Evolutionary conservation across 2,113 vertebrate genomes (phyloP), one percentile per base, ranked within the genome.

Genomic region (Semicossyphus pulcher): DNA sequence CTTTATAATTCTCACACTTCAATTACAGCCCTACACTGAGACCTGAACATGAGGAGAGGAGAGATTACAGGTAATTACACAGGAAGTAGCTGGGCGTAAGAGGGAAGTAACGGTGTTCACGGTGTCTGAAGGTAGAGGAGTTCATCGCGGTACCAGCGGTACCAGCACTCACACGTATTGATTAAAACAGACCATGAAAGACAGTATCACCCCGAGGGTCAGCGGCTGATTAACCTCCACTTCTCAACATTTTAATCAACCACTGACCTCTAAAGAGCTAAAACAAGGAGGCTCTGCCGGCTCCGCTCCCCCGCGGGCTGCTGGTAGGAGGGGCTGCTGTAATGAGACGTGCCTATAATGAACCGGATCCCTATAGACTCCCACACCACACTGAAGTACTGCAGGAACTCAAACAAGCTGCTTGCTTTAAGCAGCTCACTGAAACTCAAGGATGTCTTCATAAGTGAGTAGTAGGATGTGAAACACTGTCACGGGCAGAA

Each of bases 171-270:
- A 63, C 61, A 78, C 42, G 16, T 88, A 86, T 88, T 88, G 90
- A 92, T 92, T 91, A 89, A 88, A 92, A 77, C 47, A 34, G 54
- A 86, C 78, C 58, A 67, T 83, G 81, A 84, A 83, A 79, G 86
- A 86, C 63, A 74, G 86, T 58, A 75, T 84, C 65, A 61, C 76
- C 87, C 57, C 23, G 29, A 64, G 76, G 88, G 86, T 88, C 85
- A 90, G 82, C 29, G 18, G 85, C 71, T 92, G 87, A 93, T 93
- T 94, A 93, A 88, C 92, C 88, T 80, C 61, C 67, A 75, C 67
- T 86, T 80, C 79, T 88, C 77, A 78, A 88, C 75, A 76, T 87
- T 85, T 89, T 88, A 88, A 92, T 91, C 85, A 89, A 82, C 74
- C 73, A 62, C 86, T 80, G 89, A 91, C 91, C 86, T 90, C 81